Evolutionary conservation across 2,797 vertebrate genomes (phyloP), one percentile per base, ranked within the genome.

Genomic region (Poeciliopsis presidionis): DNA sequence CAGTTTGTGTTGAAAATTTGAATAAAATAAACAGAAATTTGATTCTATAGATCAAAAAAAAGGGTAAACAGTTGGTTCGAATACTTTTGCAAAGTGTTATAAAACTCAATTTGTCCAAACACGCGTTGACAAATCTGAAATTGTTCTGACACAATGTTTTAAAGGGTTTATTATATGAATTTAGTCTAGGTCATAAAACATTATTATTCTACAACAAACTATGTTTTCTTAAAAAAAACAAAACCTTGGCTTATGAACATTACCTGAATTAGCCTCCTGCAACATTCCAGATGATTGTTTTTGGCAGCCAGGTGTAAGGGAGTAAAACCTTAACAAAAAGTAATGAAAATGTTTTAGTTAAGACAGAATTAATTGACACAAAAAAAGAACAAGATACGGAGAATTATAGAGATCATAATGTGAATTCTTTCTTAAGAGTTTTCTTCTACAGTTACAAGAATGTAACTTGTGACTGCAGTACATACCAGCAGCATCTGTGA

Each of bases 281-380:
- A 82, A 86, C 97, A 99, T 39, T 99, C 97, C 0, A 87, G 84
- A 39, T 99, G 97, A 90, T 95, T 96, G 90, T 97, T 96, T 95
- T 97, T 99, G 90, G 96, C 96, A 87, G 98, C 97, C n/a, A 99
- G 95, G 82, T 99, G 98, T 92, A 99, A 96, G 80, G 97, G 97
- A 71, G 88, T 97, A 77, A 96, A 96, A 77, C 98, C 98, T 99
- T 20, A 70, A 30, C 11, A 59, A 79, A 59, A 7, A 57, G 18
- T n/a, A 41, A 63, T 69, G 79, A 4, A 79, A 53, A 72, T 1
- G 16, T 0, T 1, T 22, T 1, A 33, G 7, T 70, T 69, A 11
- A 46, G 46, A 57, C n/a, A 70, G 16, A 6, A 75, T 47, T 18
- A 75, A 45, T n/a, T 9, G 36, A 36, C 11, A 11, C 28, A 25